Percentiles rank a stretch among this genome's conserved stretches.
These are phyloP conservation scores for Myxocyprinus asiaticus DNA, from an alignment of 2,113 vertebrate species.

Conservation along the genomic window DNA sequence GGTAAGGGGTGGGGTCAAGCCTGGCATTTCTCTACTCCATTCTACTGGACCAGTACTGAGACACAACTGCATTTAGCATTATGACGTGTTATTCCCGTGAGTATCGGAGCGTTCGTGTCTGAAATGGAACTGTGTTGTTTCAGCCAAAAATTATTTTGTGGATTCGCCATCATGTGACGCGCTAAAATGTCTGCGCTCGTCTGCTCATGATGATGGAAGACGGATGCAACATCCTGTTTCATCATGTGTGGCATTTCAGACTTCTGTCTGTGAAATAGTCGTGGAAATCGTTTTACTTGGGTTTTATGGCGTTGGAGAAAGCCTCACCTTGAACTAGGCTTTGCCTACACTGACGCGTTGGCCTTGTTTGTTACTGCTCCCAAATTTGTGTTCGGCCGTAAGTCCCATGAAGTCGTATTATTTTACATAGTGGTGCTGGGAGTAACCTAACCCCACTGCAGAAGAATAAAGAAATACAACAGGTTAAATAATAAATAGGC, in stretches of 20 bases:
- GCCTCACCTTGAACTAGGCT: too few species aligned
- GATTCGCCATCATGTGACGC: background rate
- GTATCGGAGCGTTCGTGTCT: background rate
- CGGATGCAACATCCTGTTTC: constrained; percentile 8
- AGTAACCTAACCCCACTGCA: too few species aligned
- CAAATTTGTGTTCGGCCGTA: too few species aligned
- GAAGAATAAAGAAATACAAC: too few species aligned
- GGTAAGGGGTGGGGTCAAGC: constrained; percentile 60
- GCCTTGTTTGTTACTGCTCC: too few species aligned
- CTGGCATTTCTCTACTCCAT: constrained; percentile 32
- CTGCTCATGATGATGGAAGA: background rate
- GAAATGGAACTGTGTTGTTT: background rate
- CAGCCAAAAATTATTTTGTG: background rate
- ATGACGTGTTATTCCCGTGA: background rate
- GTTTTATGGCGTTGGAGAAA: background rate
- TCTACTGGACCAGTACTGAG: background rate
- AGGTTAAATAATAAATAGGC: too few species aligned
- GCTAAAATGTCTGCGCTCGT: background rate
- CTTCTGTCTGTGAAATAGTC: background rate
- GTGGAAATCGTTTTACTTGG: background rate
- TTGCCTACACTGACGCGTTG: too few species aligned
- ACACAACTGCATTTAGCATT: background rate
- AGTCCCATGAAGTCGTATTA: too few species aligned
- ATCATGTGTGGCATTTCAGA: background rate
- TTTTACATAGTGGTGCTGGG: too few species aligned